phyloP scores from a whole-genome alignment of 1,140 invertebrate genomes.

The Drosophila tsacasi region DNA sequence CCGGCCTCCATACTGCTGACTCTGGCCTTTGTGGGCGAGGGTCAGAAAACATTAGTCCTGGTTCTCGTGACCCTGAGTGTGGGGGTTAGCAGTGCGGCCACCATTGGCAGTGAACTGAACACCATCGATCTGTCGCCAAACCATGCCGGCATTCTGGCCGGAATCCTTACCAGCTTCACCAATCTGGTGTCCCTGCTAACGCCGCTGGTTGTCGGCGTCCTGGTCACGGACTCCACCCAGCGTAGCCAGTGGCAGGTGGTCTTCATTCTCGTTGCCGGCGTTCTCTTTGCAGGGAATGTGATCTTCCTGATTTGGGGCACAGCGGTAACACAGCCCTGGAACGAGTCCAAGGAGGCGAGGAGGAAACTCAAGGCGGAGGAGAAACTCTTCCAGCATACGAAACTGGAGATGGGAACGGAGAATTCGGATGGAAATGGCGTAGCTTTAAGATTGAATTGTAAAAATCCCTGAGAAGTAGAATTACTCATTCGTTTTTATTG shows the following conservation, averaged over 20 bases:
- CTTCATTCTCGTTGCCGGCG: constrained; percentile 89
- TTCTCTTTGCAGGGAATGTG: constrained; percentile 89
- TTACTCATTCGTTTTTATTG: constrained; percentile 8
- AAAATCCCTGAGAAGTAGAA: constrained; percentile 35
- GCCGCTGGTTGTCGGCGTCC: constrained; percentile 88
- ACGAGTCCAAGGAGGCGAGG: constrained; percentile 75
- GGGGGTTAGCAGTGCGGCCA: constrained; percentile 91
- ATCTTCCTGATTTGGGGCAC: constrained; percentile 89
- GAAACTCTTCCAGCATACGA: constrained; percentile 51
- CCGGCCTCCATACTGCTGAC: constrained; percentile 88
- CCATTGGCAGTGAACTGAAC: constrained; percentile 89
- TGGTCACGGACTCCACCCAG: constrained; percentile 87
- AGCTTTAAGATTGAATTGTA: constrained; percentile 43
- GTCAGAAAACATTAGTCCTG: constrained; percentile 86
- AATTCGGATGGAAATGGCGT: constrained; percentile 13
- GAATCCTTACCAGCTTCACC: constrained; percentile 91
- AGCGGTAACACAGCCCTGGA: constrained; percentile 88
- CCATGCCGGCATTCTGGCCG: constrained; percentile 89
- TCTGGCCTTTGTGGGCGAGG: constrained; percentile 87
- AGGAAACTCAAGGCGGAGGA: constrained; percentile 33
- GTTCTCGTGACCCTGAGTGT: constrained; percentile 89
- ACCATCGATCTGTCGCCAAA: constrained; percentile 92
- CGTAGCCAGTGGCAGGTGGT: constrained; percentile 89
- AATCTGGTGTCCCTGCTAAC: constrained; percentile 90
- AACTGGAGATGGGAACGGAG: constrained; percentile 37